Evolutionary conservation across 2,797 vertebrate genomes (phyloP), one percentile per base, ranked within the genome.

Genomic region (Antennarius maculatus): DNA sequence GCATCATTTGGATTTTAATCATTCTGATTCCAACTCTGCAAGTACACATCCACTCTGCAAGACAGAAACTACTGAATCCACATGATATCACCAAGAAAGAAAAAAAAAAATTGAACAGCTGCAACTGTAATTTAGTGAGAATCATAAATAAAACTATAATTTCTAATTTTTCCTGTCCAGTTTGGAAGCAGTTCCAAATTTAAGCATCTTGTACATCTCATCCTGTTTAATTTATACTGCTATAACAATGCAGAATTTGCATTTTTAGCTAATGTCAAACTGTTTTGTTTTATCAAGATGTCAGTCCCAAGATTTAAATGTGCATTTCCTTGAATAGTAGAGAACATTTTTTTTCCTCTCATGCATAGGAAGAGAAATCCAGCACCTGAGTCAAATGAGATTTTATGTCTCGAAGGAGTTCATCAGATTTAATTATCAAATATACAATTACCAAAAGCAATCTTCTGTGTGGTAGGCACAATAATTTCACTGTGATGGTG

Each of bases 381-480:
- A 68, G 68, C 82, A 84, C 84, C 85, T 86, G 81, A 85, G 86
- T 92, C 87, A 90, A 92, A 93, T 91, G 84, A 92, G 89, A 93
- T 91, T 91, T 88, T 76, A 71, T 81, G 86, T 91, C 92, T 91
- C 91, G 18, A 51, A 87, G 87, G 92, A 93, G 85, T 92, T 92
- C 79, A 88, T 93, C 81, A 93, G 91, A 93, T 93, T 92, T 92
- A 94, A 94, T 93, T 94, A 92, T 87, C 86, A 92, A 92, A 90
- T 88, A 89, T 93, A 90, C 91, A 93, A 94, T 94, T 92, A 93
- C 87, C 88, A 90, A 93, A 93, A 93, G 91, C 92, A 93, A 94
- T 93, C 91, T 93, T 92, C 90, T 85, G 83, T 90, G 87, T 87
- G 90, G 87, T 86, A 86, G 79, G 85, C 92, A 93, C 90, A 91